Base-by-base conservation (phyloP, 2,888 invertebrate species). In the Tridacna gigas region DNA sequence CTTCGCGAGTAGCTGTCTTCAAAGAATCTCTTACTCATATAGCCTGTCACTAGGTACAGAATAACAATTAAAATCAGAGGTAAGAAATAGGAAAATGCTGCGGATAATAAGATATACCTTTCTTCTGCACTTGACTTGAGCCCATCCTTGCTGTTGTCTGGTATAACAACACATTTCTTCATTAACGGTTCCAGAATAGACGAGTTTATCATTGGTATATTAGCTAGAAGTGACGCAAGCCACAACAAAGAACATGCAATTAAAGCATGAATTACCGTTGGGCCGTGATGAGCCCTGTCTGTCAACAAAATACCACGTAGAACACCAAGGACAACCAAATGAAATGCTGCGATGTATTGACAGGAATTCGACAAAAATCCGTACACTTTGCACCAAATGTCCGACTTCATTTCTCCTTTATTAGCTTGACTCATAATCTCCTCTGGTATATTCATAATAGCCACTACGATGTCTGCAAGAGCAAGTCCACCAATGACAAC, bases 1-100 rank as follows among this genome's bases (percentile, higher is more conserved):
- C 90, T 76, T 9, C 82, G 67, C 0, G 92, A 91, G 77, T 93
- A 93, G 79, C 93, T 93, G 79, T 93, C 91, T 47, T 90, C 89
- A 79, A 91, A 92, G 77, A 90, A 93, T 63, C 92, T 84, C 80
- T 91, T 89, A 48, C 91, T 88, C 77, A 92, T 84, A 22, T 89
- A 86, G 66, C 91, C 88, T 11, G 92, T 91, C n/a, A 91, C 78
- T 20, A 90, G 67, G 81, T 92, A 92, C 25, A 92, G 86, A 25
- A 89, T 80, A 9, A 89, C 25, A 45, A 92, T 90, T 47, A 92
- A 78, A 56, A 88, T 25, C 18, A 92, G 74, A 0, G 93, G 93
- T 18, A 92, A 71, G 61, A 92, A 89, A 77, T 89, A 90, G 0
- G 91, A 90, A 73, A 92, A 92, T 45, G 89, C 81, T 22, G 86